Evolutionary conservation across 1,140 invertebrate species (phyloP), one percentile per base, ranked within the genome.

Genomic region (Heliconius nattereri): DNA sequence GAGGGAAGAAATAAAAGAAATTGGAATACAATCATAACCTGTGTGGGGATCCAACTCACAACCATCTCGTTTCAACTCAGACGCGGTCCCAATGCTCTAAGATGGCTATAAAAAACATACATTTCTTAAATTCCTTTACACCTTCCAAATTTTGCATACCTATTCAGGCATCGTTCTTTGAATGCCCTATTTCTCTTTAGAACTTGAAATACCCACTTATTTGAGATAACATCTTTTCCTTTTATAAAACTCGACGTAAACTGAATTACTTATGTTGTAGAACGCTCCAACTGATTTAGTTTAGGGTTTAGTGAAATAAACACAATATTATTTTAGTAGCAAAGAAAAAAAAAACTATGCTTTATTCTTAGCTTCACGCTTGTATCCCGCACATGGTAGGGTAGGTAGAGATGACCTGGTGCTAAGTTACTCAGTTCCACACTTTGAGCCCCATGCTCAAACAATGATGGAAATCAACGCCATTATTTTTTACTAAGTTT

Each of bases 241-340:
- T 60, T 32, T 60, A 76, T 76, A 70, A 76, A 57, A 76, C n/a
- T 29, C 60, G 37, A 40, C 75, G 60, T 35, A 76, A 76, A 76
- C 37, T 66, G 60, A 76, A 76, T 76, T 76, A 76, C 75, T 76
- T 76, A 76, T 70, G 20, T 76, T 76, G 75, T 76, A 76, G 66
- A 66, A 76, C 57, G 74, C 74, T 76, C 60, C 37, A 70, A 70
- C 35, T 76, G 75, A 76, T 76, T 76, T 23, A 76, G 60, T 66
- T 66, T 26, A 26, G 23, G 60, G 9, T 16, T 66, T 26, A 26
- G 23, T 23, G n/a, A 26, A 66, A 26, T 29, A 66, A 26, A 66
- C 29, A 23, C 23, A 66, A 26, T 66, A 66, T 66, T 66, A 66
- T 66, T 66, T 66, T 13, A 29, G 2, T n/a, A 23, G 9, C n/a